Base-by-base conservation (phyloP, 1,140 invertebrate species). In the Drosophila sechellia region DNA sequence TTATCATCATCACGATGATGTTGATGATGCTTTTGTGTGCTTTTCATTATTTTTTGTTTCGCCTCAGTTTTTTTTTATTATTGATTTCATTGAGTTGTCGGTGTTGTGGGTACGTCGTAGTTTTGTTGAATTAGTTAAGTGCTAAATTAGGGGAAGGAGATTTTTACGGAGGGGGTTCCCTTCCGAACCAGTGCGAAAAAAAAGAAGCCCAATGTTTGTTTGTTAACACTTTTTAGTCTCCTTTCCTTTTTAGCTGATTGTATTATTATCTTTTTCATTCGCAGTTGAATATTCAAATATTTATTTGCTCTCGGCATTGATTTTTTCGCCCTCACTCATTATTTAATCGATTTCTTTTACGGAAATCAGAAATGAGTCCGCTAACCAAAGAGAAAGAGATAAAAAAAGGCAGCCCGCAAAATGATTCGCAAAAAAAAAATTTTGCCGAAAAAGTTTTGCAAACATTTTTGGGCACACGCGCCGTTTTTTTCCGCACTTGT, bases 111-210 rank as follows among this genome's bases (percentile, higher is more conserved):
- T 35, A 76, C 83, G 78, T 68, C 81, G 83, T 79, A 86, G 81
- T 79, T 76, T 89, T 86, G 83, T 86, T 86, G 83, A 83, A 79
- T 86, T 87, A 87, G 83, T 79, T 86, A 86, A 87, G 83, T 86
- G 83, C 64, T 69, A 68, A 75, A 76, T 87, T 69, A 83, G 81
- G 75, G 55, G 27, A 52, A 64, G 25, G 22, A 31, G 17, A 25
- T 17, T 34, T 20, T 34, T 20, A 17, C 25, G 20, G 54, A 63
- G 20, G 60, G 52, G 49, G 42, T 57, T 57, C 76, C 55, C 72
- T 53, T 66, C 37, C 48, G 43, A 56, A 40, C 25, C 37, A 49
- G 37, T 15, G 40, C 8, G 31, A 31, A 31, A 39, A 39, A 37
- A 13, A 31, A 48, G 17, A 43, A 40, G 1, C 11, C 1, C 4